Conservation (phyloP, 2,888 invertebrate genomes). For the Synergus laeviventris region DNA sequence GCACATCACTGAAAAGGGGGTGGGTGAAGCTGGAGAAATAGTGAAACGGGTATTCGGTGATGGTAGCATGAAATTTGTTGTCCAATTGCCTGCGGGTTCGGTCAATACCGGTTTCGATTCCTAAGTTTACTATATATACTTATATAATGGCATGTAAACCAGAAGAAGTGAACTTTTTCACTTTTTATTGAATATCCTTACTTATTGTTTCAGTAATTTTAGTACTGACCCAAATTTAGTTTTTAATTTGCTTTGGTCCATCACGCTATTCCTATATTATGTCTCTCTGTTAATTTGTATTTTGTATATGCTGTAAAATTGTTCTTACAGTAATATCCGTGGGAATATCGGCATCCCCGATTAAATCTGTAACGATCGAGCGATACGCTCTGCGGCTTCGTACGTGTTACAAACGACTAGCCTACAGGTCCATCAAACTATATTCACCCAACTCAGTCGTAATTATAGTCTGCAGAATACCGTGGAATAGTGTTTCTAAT, state of each 20-base stretch:
- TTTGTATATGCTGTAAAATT: not conserved
- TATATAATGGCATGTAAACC: no score
- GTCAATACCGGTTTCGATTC: not conserved
- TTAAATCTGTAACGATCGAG: slow-evolving; percentile 32
- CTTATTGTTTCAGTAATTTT: not conserved
- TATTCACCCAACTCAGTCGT: slow-evolving; percentile 20
- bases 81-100: not conserved
- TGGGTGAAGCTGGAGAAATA: slow-evolving; percentile 9
- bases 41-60: not conserved
- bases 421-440: slow-evolving; percentile 32
- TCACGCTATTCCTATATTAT: not conserved
- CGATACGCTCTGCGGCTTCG: slow-evolving; percentile 14
- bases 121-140: not conserved
- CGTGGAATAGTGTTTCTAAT: slow-evolving; percentile 19
- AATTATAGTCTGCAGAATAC: slow-evolving; percentile 37
- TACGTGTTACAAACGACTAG: slow-evolving; percentile 29
- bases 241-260: no score
- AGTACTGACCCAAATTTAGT: not conserved
- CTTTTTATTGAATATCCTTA: not conserved
- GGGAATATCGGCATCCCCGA: slow-evolving; percentile 29
- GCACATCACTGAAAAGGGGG: slow-evolving; percentile 2
- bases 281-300: not conserved
- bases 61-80: not conserved
- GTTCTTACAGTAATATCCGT: not conserved
- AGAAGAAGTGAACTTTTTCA: not conserved